A percentile compares a stretch with the other conserved stretches of the same genome.
Evolutionary conservation across 2,888 invertebrate species (phyloP).

Genomic region (Antitype chi): DNA sequence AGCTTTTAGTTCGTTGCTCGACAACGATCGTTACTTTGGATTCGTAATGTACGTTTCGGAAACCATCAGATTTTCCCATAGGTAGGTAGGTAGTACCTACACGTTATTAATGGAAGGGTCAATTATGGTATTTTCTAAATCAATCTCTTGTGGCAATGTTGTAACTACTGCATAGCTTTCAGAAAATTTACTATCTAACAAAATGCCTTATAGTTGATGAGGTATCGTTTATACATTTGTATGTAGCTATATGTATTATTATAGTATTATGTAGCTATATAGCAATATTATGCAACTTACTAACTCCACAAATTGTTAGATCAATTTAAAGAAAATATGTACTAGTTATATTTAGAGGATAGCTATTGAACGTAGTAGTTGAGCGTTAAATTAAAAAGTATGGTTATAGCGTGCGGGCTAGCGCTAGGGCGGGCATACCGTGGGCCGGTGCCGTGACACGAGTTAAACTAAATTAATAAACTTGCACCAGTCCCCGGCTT

Average conservation of each 20-base stretch:
- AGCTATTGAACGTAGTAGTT: slow-evolving; percentile 63
- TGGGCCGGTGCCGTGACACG: slow-evolving; percentile 82
- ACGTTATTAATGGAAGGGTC: slow-evolving; percentile 20
- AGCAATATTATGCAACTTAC: neutral
- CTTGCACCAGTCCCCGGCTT: slow-evolving; percentile 88
- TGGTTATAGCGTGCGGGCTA: slow-evolving; percentile 74
- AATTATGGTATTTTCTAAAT: neutral
- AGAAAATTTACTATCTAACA: neutral
- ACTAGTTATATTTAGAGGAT: slow-evolving; percentile 10
- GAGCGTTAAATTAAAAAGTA: slow-evolving; percentile 81
- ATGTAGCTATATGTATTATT: neutral
- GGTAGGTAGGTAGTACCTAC: neutral
- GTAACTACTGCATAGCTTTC: neutral
- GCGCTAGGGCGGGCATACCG: slow-evolving; percentile 67
- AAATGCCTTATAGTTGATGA: neutral
- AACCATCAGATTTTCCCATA: slow-evolving; percentile 70
- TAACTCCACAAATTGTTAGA: neutral
- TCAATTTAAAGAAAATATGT: slow-evolving; percentile 8
- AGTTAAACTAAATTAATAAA: slow-evolving; percentile 91
- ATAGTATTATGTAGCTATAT: neutral
- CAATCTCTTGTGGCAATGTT: neutral
- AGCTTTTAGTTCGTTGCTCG: slow-evolving; percentile 87
- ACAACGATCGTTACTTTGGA: slow-evolving; percentile 88
- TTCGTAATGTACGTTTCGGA: slow-evolving; percentile 76
- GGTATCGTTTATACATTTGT: neutral